Base-by-base conservation (phyloP, 2,888 invertebrate genomes). In the Caenorhabditis parvicauda region DNA sequence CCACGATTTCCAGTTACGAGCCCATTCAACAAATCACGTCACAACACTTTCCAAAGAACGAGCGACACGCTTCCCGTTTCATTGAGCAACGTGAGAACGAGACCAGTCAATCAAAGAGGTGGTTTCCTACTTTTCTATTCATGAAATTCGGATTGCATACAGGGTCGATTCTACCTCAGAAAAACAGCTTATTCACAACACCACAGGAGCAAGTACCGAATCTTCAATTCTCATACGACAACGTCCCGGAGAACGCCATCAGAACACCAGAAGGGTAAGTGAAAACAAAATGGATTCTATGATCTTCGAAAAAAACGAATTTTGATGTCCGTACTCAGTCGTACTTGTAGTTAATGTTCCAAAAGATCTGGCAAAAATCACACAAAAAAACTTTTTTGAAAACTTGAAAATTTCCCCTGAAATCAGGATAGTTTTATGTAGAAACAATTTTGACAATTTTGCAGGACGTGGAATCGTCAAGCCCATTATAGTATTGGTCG, bases 1-100 rank as follows among this genome's bases (percentile, higher is more conserved):
- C 61, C 70, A 42, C 44, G 68, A 35, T 71, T 73, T 45, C 73
- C 73, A 9, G 38, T 67, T 32, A 73, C 73, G n/a, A 67, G 67
- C 3, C 73, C 73, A 14, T 59, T 65, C 47, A 65, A 67, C 37
- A 59, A 67, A 22, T 43, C 45, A 0, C 60, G 65, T 21, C 72
- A 72, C 42, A 45, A 62, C 14, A 57, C 53, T 1, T 65, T 57
- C 21, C 38, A 55, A n/a, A 14, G 72, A 42, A 48, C 60, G 38
- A 60, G 67, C 17, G 67, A 68, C 46, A 64, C 67, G 2, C 50
- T 66, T 25, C 66, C 68, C 3, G 49, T 51, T 3, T 59, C 46
- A 14, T 39, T 67, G 21, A 60, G 59, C 19, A 53, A 53, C 37
- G 41, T 51, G 9, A 38, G 64, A 35, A 60, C 65, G 2, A 44